These are phyloP conservation scores for Spizaetus ornatus DNA, from an alignment of 2,113 vertebrate genomes.

Conservation along the genomic window DNA sequence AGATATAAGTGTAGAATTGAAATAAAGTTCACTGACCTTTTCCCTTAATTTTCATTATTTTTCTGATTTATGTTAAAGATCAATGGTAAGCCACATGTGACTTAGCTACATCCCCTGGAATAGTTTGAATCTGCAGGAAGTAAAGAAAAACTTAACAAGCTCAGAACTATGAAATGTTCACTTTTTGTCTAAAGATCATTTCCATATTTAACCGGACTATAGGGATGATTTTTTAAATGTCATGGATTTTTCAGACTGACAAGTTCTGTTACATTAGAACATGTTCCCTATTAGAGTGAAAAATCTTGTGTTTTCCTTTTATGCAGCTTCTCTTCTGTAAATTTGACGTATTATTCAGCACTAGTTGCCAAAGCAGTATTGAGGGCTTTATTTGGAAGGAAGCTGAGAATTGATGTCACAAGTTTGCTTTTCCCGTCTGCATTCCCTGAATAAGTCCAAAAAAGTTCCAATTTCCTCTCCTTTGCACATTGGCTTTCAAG, in stretches of 20 bases:
- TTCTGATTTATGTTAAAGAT: conserved; percentile 13
- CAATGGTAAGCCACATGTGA: neutral
- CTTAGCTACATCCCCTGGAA: neutral
- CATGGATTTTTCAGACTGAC: neutral
- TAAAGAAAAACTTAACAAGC: neutral
- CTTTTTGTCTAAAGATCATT: neutral
- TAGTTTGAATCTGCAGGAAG: neutral
- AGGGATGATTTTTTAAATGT: neutral
- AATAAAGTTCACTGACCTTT: conserved; percentile 32
- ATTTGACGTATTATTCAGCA: neutral
- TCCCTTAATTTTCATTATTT: conserved; percentile 2
- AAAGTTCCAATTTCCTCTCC: neutral
- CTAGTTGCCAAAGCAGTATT: neutral
- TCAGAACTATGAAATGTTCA: conserved; percentile 1
- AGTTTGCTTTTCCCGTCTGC: neutral
- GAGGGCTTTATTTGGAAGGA: neutral
- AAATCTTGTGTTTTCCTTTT: neutral
- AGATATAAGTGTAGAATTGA: neutral
- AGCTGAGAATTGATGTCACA: neutral
- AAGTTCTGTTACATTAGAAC: neutral
- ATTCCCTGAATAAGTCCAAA: neutral
- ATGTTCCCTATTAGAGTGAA: neutral
- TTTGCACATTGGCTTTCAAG: neutral
- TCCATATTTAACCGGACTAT: neutral
- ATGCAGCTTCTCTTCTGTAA: neutral